phyloP scores from a whole-genome alignment of 1,140 invertebrate species.

The Colletes latitarsis region DNA sequence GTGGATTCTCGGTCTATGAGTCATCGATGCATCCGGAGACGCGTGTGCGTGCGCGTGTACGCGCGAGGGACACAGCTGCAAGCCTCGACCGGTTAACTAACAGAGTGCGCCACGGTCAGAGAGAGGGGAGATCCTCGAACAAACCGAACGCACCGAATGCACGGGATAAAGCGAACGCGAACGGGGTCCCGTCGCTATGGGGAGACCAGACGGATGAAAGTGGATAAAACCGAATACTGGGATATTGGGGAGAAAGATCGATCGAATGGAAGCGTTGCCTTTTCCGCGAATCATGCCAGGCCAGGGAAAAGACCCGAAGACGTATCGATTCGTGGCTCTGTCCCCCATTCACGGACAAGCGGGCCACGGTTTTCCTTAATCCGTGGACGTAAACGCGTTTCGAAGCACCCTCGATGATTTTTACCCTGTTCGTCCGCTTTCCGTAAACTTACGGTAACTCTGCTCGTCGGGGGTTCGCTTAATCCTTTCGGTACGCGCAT shows the following conservation, averaged over 20 bases:
- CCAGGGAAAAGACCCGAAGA: not conserved
- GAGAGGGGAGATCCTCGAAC: slow-evolving; percentile 2
- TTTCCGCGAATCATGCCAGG: not conserved
- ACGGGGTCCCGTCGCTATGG: not conserved
- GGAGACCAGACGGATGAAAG: not conserved
- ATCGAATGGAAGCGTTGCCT: not conserved
- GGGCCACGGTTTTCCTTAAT: not conserved
- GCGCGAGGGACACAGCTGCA: not conserved
- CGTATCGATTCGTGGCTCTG: not conserved
- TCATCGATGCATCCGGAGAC: slow-evolving; percentile 51
- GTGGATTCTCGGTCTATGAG: slow-evolving; percentile 63
- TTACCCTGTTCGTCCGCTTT: not conserved
- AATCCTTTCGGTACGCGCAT: no score
- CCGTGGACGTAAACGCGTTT: not conserved
- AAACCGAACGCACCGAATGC: slow-evolving; percentile 6
- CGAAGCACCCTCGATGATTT: not conserved
- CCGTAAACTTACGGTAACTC: no score
- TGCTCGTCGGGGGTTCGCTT: no score
- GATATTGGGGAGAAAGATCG: not conserved
- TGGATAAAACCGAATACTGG: not conserved
- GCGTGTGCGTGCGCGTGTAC: not conserved
- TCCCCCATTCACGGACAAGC: not conserved
- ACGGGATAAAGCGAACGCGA: not conserved
- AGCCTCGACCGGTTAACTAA: slow-evolving; percentile 8
- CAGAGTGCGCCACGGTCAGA: not conserved